Conservation (phyloP, 2,888 invertebrate genomes). For the Bugulina stolonifera region DNA sequence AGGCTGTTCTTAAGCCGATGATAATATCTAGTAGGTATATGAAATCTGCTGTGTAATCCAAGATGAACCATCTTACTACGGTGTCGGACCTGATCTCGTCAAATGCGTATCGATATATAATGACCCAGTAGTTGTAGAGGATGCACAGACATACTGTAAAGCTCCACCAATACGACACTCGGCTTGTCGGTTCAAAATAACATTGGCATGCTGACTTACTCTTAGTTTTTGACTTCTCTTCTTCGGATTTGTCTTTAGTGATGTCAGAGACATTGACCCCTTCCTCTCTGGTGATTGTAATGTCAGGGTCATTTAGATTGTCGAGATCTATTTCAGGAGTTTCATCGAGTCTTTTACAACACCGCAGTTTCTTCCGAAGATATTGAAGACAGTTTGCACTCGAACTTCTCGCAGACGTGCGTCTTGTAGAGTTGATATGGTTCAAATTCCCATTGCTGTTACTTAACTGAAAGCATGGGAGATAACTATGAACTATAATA, state of each 20-base stretch:
- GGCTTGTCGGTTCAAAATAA: slow-evolving; percentile 87
- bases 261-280: background rate
- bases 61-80: slow-evolving; percentile 86
- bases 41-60: slow-evolving; percentile 94
- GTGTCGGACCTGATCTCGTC: slow-evolving; percentile 84
- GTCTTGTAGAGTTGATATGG: background rate
- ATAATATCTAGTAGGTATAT: slow-evolving; percentile 91
- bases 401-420: background rate
- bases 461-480: slow-evolving; percentile 1
- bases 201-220: slow-evolving; percentile 26
- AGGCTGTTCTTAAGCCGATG: slow-evolving; percentile 95
- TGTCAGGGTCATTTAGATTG: slow-evolving; percentile 57
- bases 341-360: slow-evolving; percentile 45
- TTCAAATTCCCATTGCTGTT: slow-evolving; percentile 20
- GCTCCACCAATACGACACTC: slow-evolving; percentile 60
- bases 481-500: too few species aligned
- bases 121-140: slow-evolving; percentile 56
- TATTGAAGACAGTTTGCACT: background rate
- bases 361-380: slow-evolving; percentile 32
- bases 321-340: slow-evolving; percentile 59
- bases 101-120: slow-evolving; percentile 97
- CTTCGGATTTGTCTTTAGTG: background rate
- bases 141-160: slow-evolving; percentile 51
- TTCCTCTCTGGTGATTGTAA: slow-evolving; percentile 56
- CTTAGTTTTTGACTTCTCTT: background rate